A percentile compares a stretch with the other conserved stretches of the same genome.
Evolutionary conservation across 2,797 vertebrate genomes (phyloP).

Genomic region (Garrulus glandarius): DNA sequence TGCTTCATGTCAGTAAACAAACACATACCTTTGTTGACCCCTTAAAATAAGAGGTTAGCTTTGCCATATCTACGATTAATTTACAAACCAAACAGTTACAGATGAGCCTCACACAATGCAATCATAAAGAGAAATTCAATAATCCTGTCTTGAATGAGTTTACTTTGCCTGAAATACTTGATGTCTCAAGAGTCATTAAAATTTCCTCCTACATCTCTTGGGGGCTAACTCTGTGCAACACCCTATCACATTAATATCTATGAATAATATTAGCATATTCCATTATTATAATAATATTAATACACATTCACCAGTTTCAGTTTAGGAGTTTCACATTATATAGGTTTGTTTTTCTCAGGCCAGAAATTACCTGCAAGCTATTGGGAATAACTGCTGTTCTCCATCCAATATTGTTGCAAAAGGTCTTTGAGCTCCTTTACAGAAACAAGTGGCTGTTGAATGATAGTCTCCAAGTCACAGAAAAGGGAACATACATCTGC

Average conservation of each 20-base stretch:
- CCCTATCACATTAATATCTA: neutral
- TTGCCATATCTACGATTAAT: neutral
- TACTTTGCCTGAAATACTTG: neutral
- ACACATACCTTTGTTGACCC: neutral
- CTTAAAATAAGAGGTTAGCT: neutral
- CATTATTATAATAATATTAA: neutral
- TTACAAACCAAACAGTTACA: neutral
- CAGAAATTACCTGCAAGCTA: neutral
- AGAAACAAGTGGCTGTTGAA: neutral
- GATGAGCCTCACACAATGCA: neutral
- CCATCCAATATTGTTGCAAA: neutral
- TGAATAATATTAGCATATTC: neutral
- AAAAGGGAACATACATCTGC: neutral
- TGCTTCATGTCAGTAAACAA: neutral
- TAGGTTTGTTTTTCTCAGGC: neutral
- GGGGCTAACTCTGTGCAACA: neutral
- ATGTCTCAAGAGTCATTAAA: conserved; percentile 7
- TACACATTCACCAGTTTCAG: neutral
- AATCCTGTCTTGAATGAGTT: neutral
- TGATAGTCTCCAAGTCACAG: neutral
- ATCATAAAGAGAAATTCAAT: neutral
- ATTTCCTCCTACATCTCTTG: neutral
- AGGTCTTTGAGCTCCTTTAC: neutral
- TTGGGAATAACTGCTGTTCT: neutral
- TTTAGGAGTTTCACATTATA: neutral